Percentiles rank a stretch among this genome's conserved stretches.
phyloP scores from a whole-genome alignment of 2,113 vertebrate genomes.

The Psettodes erumei region DNA sequence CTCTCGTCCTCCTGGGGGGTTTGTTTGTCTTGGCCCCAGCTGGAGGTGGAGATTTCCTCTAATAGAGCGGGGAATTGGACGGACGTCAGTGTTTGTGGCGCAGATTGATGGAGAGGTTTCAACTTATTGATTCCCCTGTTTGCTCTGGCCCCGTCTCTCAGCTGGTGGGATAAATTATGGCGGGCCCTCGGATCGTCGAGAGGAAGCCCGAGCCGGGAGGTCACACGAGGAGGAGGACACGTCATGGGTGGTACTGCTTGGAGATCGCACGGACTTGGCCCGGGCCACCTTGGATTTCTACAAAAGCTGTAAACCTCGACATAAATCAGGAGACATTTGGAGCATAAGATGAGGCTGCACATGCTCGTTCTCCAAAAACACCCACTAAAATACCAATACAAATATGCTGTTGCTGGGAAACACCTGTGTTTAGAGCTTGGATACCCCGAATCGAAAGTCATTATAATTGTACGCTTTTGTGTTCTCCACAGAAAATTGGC shows the following conservation, averaged over 20 bases:
- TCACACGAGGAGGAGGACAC: constrained; percentile 22
- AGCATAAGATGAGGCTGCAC: not conserved
- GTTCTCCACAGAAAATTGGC: constrained; percentile 15
- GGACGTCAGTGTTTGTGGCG: constrained; percentile 21
- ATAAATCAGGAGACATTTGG: constrained; percentile 49
- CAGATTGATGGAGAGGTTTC: constrained; percentile 35
- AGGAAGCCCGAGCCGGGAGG: constrained; percentile 35
- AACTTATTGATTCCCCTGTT: constrained; percentile 57
- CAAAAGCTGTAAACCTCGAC: constrained; percentile 12
- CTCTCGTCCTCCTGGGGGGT: constrained; percentile 22
- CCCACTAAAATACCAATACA: constrained; percentile 28
- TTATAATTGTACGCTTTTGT: constrained; percentile 31
- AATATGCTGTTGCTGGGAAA: constrained; percentile 57
- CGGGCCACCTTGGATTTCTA: constrained; percentile 31
- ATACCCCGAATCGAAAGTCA: constrained; percentile 25
- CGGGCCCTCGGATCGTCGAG: constrained; percentile 13
- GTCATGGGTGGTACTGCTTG: constrained; percentile 20
- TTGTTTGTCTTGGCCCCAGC: constrained; percentile 62
- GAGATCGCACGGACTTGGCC: constrained; percentile 2
- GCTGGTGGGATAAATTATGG: constrained; percentile 24
- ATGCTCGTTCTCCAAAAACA: constrained; percentile 35
- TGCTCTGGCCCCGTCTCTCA: constrained; percentile 20
- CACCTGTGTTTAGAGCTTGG: constrained; percentile 44
- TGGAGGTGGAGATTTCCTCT: constrained; percentile 57
- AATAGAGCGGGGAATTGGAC: constrained; percentile 42